phyloP scores from a whole-genome alignment of 2,113 vertebrate genomes.

The Oriolus oriolus region DNA sequence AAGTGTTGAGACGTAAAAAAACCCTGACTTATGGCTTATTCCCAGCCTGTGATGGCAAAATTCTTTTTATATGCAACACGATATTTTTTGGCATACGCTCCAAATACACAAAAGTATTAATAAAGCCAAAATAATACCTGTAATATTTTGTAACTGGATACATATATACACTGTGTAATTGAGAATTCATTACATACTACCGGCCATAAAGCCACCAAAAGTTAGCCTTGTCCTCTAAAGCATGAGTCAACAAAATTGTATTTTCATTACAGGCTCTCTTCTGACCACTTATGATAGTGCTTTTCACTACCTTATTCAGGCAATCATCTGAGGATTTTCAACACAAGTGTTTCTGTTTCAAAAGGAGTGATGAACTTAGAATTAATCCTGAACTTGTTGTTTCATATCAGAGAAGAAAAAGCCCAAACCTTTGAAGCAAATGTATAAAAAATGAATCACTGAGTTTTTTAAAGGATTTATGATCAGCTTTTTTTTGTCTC shows the following conservation, averaged over 20 bases:
- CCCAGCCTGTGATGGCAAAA: not conserved
- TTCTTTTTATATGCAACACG: not conserved
- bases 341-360: not conserved
- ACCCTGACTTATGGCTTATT: not conserved
- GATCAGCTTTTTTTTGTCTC: not conserved
- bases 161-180: not conserved
- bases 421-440: not conserved
- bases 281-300: not conserved
- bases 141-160: not conserved
- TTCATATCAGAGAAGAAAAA: not conserved
- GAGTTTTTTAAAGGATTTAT: not conserved
- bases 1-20: not conserved
- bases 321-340: not conserved
- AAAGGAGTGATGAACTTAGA: not conserved
- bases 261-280: not conserved
- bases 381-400: not conserved
- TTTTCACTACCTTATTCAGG: not conserved
- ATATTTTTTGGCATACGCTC: not conserved
- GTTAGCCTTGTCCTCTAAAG: not conserved
- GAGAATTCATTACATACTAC: not conserved
- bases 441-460: not conserved
- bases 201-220: not conserved
- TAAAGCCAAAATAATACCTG: not conserved
- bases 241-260: not conserved
- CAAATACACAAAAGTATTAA: not conserved